Evolutionary conservation across 2,113 vertebrate species (phyloP).

Genomic region (Cettia cetti): DNA sequence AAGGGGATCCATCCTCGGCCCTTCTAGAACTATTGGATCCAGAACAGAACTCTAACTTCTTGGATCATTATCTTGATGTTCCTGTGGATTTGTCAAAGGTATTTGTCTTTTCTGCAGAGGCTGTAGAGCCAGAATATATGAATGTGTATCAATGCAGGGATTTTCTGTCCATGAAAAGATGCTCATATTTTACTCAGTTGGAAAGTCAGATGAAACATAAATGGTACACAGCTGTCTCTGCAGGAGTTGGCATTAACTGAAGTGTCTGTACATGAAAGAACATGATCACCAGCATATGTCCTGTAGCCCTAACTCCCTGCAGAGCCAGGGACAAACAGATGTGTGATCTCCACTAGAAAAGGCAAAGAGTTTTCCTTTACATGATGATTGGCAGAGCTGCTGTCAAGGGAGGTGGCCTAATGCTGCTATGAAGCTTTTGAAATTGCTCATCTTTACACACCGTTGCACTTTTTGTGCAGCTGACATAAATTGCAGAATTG

Average conservation of each 20-base stretch:
- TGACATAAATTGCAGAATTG: background rate
- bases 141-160: background rate
- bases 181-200: background rate
- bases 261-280: background rate
- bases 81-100: conserved; percentile 97
- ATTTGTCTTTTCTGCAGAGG: background rate
- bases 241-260: background rate
- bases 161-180: background rate
- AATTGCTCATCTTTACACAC: background rate
- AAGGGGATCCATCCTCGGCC: conserved; percentile 94
- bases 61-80: conserved; percentile 97
- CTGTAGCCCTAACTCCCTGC: background rate
- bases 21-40: conserved; percentile 93
- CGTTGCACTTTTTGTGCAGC: background rate
- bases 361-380: background rate
- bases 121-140: background rate
- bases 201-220: background rate
- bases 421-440: background rate
- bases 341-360: background rate
- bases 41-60: conserved; percentile 95
- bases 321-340: background rate
- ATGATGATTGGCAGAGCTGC: background rate
- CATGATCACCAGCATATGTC: accelerated
- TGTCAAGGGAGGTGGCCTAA: background rate
- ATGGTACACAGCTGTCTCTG: background rate